phyloP scores from a whole-genome alignment of 2,797 vertebrate genomes.

The Chelidonichthys spinosus region DNA sequence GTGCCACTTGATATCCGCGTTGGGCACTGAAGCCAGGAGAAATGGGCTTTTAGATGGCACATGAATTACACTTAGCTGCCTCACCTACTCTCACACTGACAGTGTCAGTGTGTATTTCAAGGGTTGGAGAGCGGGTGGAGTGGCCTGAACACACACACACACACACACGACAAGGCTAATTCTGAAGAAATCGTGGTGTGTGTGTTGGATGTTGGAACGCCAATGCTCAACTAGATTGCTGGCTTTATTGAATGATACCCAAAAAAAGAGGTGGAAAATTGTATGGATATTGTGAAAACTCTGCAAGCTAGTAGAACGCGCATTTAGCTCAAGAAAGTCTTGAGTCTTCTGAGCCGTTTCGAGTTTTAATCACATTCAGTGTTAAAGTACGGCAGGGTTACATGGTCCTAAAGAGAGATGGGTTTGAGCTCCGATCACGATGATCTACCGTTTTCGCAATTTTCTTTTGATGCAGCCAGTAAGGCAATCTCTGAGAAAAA shows the following conservation, averaged over 20 bases:
- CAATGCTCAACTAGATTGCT: not conserved
- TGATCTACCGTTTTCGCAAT: no score
- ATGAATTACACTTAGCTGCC: constrained; percentile 25
- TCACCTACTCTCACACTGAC: constrained; percentile 11
- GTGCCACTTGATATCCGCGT: constrained; percentile 33
- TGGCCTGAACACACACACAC: not conserved
- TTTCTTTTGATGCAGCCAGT: no score
- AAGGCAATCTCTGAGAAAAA: no score
- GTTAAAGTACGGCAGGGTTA: no score
- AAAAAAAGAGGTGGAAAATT: not conserved
- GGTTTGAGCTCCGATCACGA: no score
- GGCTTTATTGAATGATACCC: not conserved
- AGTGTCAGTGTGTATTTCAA: not conserved
- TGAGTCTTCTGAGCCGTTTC: no score
- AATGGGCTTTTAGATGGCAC: constrained; percentile 41
- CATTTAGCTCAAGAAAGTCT: no score
- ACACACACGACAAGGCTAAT: not conserved
- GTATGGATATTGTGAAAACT: not conserved
- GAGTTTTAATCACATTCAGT: no score
- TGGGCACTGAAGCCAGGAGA: constrained; percentile 15
- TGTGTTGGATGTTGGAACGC: not conserved
- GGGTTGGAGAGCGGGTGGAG: not conserved
- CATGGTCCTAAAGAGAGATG: no score
- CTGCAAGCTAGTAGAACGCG: no score
- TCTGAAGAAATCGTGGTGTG: not conserved